phyloP scores from a whole-genome alignment of 2,113 vertebrate species.

The Oxyruncus cristatus region DNA sequence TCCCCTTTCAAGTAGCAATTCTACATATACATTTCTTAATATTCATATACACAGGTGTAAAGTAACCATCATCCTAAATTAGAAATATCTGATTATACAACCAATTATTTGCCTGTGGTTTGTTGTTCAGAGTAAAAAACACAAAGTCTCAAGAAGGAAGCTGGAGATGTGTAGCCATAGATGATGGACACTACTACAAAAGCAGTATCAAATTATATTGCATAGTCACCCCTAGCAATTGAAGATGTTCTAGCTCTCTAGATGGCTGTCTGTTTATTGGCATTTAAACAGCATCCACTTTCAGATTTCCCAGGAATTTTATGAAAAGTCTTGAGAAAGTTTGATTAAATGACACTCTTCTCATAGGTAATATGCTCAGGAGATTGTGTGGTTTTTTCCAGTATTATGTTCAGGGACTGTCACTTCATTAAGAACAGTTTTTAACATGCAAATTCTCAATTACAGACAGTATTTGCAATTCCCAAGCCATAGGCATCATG shows the following conservation, averaged over 20 bases:
- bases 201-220: background rate
- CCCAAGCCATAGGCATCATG: background rate
- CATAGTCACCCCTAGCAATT: background rate
- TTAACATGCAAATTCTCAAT: background rate
- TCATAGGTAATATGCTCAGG: background rate
- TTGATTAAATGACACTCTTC: background rate
- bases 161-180: background rate
- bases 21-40: background rate
- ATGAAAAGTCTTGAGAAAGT: background rate
- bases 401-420: background rate
- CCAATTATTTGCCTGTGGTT: background rate
- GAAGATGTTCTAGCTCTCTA: background rate
- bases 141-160: background rate
- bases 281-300: background rate
- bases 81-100: background rate
- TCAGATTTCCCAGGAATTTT: background rate
- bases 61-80: background rate
- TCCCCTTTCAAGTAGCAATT: background rate
- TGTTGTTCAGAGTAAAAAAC: background rate
- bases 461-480: background rate
- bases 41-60: background rate
- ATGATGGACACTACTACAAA: background rate
- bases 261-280: background rate
- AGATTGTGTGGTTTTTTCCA: rapidly evolving
- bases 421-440: background rate